Evolutionary conservation across 2,888 invertebrate species (phyloP), one percentile per base, ranked within the genome.

Genomic region (Campoplex nolae): DNA sequence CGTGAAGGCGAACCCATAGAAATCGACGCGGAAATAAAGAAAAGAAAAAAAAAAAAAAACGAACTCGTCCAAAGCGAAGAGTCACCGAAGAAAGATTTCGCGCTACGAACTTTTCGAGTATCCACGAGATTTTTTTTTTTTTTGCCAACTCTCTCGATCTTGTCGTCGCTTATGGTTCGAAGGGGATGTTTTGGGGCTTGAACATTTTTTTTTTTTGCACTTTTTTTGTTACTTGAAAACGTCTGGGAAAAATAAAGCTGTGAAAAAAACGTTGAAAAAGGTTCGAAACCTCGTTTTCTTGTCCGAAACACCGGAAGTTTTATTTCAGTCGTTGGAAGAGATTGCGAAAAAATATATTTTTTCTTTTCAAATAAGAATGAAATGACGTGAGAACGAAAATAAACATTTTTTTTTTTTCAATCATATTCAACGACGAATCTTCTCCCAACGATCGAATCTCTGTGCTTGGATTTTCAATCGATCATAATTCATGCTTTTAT

Each of bases 1-100:
- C 51, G 48, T 65, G 74, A 68, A 79, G 68, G 18, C 3, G 38
- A 54, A 35, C n/a, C 84, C 45, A 78, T 74, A 48, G 18, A 32
- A 78, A 32, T 28, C 42, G 54, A 11, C 28, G 3, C 16, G 58
- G 73, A 77, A 51, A 23, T n/a, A 62, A n/a, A 62, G 54, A 13
- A 32, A 42, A n/a, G n/a, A n/a, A 9, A 1, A 38, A 38, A 77
- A 42, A 23, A 9, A 51, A n/a, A 62, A 65, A 9, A 42, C 1
- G 7, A 16, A 18, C 23, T 51, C 51, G 7, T 42, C 6, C n/a
- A 28, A 67, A 73, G 42, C n/a, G 42, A 28, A 58, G 58, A 58
- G 54, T 32, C 62, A 62, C 62, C 62, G 32, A 11, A 32, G 62
- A 16, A 28, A 45, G 38, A 68, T 8, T 2, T n/a, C 23, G 16